Conservation (phyloP, 2,113 vertebrate species). For the Coracopsis vasa region DNA sequence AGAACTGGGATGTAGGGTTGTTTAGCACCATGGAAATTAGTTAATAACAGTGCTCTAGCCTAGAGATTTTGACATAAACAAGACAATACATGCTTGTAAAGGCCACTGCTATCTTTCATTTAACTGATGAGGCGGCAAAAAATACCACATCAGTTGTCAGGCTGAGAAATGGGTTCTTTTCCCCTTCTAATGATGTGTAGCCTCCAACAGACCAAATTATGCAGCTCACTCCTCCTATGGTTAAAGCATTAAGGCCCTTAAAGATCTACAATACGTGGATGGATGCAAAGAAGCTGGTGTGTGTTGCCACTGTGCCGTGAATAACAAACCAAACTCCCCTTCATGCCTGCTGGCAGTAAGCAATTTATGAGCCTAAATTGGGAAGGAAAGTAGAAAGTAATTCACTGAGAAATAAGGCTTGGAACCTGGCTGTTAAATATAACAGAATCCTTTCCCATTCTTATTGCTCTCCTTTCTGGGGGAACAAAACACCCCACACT, state of each 20-base stretch:
- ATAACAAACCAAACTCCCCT: background rate
- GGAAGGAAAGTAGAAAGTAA: background rate
- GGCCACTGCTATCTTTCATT: background rate
- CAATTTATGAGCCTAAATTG: background rate
- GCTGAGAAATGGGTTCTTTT: background rate
- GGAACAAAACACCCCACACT: background rate
- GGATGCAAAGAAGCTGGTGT: background rate
- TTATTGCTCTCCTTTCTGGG: background rate
- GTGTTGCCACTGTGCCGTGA: background rate
- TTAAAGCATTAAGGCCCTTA: background rate
- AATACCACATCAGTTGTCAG: background rate
- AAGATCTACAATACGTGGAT: background rate
- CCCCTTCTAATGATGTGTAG: background rate
- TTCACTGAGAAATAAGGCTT: background rate
- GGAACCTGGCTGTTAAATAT: background rate
- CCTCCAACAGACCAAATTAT: background rate
- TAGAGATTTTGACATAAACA: background rate
- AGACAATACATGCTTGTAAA: background rate
- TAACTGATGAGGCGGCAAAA: background rate
- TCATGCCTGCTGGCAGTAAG: background rate
- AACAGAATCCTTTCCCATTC: background rate
- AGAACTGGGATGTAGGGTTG: background rate
- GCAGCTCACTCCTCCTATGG: background rate
- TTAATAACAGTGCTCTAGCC: background rate
- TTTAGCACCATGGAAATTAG: background rate